Evolutionary conservation across 1,140 invertebrate genomes (phyloP).

Genomic region (Drosophila punjabiensis): DNA sequence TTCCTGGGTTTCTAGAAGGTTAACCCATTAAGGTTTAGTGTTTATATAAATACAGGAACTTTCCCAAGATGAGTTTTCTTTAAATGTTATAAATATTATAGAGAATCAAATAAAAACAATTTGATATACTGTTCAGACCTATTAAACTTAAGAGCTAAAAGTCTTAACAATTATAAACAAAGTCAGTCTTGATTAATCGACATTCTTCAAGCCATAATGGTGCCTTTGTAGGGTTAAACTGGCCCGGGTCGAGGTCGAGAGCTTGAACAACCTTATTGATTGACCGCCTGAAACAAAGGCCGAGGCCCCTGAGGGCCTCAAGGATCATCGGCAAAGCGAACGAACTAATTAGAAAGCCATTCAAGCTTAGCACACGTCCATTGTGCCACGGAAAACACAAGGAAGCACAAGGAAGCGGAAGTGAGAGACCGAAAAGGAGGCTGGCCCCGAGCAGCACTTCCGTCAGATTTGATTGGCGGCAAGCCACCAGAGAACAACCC

Average conservation of each 20-base stretch:
- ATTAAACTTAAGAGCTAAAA: neutral
- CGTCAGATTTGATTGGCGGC: constrained; percentile 40
- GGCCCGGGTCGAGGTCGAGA: constrained; percentile 53
- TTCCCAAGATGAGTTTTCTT: neutral
- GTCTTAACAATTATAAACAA: neutral
- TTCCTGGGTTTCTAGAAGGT: neutral
- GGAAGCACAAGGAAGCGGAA: constrained; percentile 13
- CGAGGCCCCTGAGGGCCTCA: constrained; percentile 60
- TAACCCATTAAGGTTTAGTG: constrained; percentile 8
- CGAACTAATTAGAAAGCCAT: constrained; percentile 81
- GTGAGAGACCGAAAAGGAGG: constrained; percentile 2
- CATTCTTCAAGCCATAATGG: constrained; percentile 10
- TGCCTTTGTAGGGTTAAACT: constrained; percentile 35
- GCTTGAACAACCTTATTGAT: constrained; percentile 61
- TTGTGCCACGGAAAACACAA: constrained; percentile 43
- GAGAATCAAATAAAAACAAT: too few species aligned
- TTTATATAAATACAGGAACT: neutral
- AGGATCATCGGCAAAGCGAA: constrained; percentile 71
- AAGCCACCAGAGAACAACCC: constrained; percentile 24
- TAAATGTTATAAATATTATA: neutral
- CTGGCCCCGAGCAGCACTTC: constrained; percentile 32
- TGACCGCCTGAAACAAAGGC: constrained; percentile 58
- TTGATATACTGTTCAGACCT: too few species aligned
- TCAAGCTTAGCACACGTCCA: constrained; percentile 52
- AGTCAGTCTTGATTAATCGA: neutral